phyloP scores from a whole-genome alignment of 2,888 invertebrate species.

The Agrenia bidenticulata region DNA sequence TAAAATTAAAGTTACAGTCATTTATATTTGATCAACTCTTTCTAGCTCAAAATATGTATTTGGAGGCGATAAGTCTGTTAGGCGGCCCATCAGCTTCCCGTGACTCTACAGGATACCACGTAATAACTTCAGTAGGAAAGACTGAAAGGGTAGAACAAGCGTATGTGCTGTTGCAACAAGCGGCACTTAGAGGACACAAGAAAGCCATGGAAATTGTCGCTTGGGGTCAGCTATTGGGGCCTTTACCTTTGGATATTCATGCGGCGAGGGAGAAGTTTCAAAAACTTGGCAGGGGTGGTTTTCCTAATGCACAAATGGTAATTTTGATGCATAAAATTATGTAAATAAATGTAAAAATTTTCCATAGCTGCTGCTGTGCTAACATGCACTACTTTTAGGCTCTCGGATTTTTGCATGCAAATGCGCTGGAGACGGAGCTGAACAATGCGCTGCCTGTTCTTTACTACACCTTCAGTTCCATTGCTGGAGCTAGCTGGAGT shows the following conservation, averaged over 20 bases:
- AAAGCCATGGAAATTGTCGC: conserved; percentile 82
- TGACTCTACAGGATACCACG: conserved; percentile 44
- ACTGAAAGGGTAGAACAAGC: conserved; percentile 70
- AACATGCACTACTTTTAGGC: conserved; percentile 68
- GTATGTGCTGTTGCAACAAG: conserved; percentile 76
- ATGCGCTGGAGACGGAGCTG: conserved; percentile 81
- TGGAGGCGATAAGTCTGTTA: conserved; percentile 69
- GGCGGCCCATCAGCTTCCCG: conserved; percentile 64
- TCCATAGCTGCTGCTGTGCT: too few species aligned
- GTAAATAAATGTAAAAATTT: too few species aligned
- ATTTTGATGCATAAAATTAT: too few species aligned
- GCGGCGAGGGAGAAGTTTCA: conserved; percentile 75
- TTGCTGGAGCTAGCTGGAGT: conserved; percentile 87
- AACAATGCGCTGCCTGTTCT: conserved; percentile 85
- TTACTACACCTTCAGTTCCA: conserved; percentile 87
- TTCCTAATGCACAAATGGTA: conserved; percentile 87
- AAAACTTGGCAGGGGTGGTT: conserved; percentile 69
- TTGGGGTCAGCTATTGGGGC: conserved; percentile 85
- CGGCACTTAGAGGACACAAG: conserved; percentile 73
- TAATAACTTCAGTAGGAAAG: conserved; percentile 43
- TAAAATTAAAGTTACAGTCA: too few species aligned
- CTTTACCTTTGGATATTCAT: conserved; percentile 72
- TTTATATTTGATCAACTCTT: conserved; percentile 55
- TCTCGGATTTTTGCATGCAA: conserved; percentile 78
- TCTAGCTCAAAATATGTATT: conserved; percentile 70